Evolutionary conservation across 2,113 vertebrate species (phyloP), one percentile per base, ranked within the genome.

Genomic region (Hemiprocne comata): DNA sequence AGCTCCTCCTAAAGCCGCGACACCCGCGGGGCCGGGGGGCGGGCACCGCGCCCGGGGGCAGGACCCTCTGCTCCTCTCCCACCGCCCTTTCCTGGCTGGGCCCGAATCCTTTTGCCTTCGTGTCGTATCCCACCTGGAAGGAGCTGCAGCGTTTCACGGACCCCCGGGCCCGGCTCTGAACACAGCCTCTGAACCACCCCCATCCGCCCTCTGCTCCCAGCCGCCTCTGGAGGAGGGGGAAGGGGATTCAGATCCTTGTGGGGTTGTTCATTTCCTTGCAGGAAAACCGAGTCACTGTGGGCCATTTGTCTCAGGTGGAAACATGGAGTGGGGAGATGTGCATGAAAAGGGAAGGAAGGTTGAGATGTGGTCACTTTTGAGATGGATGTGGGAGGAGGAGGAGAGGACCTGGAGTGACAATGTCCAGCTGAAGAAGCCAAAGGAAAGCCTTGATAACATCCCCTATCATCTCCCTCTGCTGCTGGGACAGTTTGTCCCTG

Each of bases 1-100:
- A 99, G 98, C 96, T 98, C 98, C 3, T 98, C 99, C 72, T 99
- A 98, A 97, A 78, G 1, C 34, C 10, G 0, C 4, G 54, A 1
- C 23, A 11, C 7, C n/a, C 0, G 2, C 0, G 18, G 36, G 73
- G 85, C 2, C 0, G 18, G 36, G 73, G 85, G 65, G 57, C 8
- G 46, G 80, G 69, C 67, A 12, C 66, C 3, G 46, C 7, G 74
- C 66, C 76, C 3, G 12, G 54, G 54, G 21, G 46, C 46, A 48
- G 46, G 46, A 48, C 46, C 61, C 86, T 55, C 91, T 11, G 0
- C 15, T 40, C 36, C 86, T 60, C 55, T 19, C 10, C 2, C 70
- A 11, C 2, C 5, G n/a, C 72, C 23, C 1, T 55, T 36, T 50
- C 62, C 82, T 40, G 78, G n/a, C 77, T 70, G 72, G 55, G 86